Evolutionary conservation across 2,888 invertebrate genomes (phyloP).

Genomic region (Urechis unicinctus): DNA sequence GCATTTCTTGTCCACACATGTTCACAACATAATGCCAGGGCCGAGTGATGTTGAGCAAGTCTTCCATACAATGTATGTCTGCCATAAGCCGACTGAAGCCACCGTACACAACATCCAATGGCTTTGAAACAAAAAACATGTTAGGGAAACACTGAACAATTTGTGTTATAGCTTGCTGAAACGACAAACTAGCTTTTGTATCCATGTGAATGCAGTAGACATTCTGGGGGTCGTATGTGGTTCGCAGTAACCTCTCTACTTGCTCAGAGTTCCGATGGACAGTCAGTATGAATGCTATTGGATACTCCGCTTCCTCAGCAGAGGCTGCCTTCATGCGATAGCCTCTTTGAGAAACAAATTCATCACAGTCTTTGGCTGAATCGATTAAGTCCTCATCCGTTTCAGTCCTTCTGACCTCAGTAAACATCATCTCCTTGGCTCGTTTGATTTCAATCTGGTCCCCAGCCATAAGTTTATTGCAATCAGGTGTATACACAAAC

Average conservation of each 20-base stretch:
- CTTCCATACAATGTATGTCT: slow-evolving; percentile 15
- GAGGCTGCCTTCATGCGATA: not conserved
- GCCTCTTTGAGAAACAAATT: not conserved
- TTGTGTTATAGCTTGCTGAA: not conserved
- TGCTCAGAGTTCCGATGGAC: slow-evolving; percentile 10
- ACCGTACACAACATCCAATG: slow-evolving; percentile 9
- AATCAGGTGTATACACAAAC: too few relatives aligned
- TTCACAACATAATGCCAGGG: slow-evolving; percentile 34
- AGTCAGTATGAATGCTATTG: slow-evolving; percentile 14
- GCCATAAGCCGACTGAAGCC: slow-evolving; percentile 14
- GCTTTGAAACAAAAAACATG: slow-evolving; percentile 6
- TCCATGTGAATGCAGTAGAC: slow-evolving; percentile 36
- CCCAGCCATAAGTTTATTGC: too few relatives aligned
- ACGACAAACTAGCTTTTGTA: slow-evolving; percentile 20
- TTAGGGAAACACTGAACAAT: slow-evolving; percentile 15
- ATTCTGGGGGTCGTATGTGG: slow-evolving; percentile 17
- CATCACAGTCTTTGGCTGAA: not conserved
- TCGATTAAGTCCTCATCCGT: not conserved
- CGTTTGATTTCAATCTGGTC: too few relatives aligned
- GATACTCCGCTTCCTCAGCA: slow-evolving; percentile 5
- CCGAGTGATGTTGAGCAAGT: slow-evolving; percentile 6
- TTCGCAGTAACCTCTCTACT: slow-evolving; percentile 11
- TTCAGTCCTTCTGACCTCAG: not conserved
- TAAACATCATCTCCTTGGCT: not conserved
- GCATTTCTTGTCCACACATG: slow-evolving; percentile 32